Base-by-base conservation (phyloP, 23 tunicate genomes). In the Botrylloides violaceus region DNA sequence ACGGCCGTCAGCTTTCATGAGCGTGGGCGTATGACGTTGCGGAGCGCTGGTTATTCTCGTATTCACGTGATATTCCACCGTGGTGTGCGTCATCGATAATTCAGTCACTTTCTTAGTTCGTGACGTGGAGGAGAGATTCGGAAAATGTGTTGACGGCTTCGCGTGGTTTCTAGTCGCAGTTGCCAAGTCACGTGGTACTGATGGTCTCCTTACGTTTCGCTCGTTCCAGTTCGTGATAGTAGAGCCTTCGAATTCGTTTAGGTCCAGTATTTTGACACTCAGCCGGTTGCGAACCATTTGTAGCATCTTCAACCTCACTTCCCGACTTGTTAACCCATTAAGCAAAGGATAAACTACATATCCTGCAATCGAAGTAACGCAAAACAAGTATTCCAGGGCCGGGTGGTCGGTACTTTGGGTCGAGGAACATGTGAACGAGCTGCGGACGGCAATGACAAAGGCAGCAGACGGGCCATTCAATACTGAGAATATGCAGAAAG, bases 311-410 rank as follows among this genome's bases (percentile, higher is more conserved):
- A 21, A 32, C 12, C 74, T 39, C 9, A 68, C 37, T 23, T 68
- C 74, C 29, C 74, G 43, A 30, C 37, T 68, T 29, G 58, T 68
- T 32, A 68, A 56, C 0, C 74, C 74, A 22, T 68, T 68, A 6
- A 68, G 58, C 6, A 68, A 19, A 19, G 74, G 74, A 37, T 68
- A 68, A 19, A 43, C 2, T 35, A 43, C 19, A 25, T 68, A 68
- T 19, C 32, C 37, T 6, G 58, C 30, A 22, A 37, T n/a, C 74
- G 26, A 32, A 19, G 58, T 43, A 0, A 68, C 37, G 74, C 74
- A 68, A 4, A 26, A 39, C 18, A 68, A 35, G 29, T 68, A 68
- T 68, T 68, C 74, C 43, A 68, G 32, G 22, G 74, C 37, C 32
- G 74, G 74, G 22, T 19, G 49, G 36, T 68, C 58, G 24, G 74